Conservation (phyloP, 2,113 vertebrate species). For the Gallinago jamesoni region DNA sequence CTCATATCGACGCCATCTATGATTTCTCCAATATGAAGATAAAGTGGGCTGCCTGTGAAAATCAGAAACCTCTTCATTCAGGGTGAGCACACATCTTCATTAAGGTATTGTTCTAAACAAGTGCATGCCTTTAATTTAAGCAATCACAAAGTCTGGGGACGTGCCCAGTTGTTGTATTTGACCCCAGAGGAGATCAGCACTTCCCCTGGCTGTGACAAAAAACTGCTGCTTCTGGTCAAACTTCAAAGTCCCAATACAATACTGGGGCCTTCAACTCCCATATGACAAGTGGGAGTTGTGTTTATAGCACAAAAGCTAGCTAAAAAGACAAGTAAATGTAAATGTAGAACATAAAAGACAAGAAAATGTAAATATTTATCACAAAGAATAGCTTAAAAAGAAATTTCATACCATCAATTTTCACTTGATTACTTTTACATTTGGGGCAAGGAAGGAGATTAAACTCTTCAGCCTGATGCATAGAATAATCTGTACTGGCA, state of each 20-base stretch:
- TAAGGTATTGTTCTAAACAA: not conserved
- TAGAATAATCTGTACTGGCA: conserved; percentile 63
- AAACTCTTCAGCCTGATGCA: conserved; percentile 66
- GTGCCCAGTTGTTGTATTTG: too few species aligned
- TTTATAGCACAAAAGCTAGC: not conserved
- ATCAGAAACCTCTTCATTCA: not conserved
- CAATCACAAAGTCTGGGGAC: not conserved
- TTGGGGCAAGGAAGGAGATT: conserved; percentile 55
- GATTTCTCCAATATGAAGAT: conserved; percentile 46
- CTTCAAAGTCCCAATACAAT: not conserved
- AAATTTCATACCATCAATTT: conserved; percentile 64
- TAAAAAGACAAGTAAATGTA: not conserved
- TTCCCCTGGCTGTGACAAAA: not conserved
- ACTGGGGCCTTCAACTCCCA: not conserved
- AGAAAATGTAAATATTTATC: not conserved
- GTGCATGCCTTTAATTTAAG: not conserved
- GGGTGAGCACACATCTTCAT: not conserved
- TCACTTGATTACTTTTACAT: conserved; percentile 59
- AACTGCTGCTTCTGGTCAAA: not conserved
- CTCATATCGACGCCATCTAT: conserved; percentile 44
- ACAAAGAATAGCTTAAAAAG: not conserved
- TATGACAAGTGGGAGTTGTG: not conserved
- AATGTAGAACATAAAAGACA: not conserved
- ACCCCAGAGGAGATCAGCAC: not conserved
- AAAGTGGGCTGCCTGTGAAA: conserved; percentile 60